phyloP scores from a whole-genome alignment of 2,113 vertebrate genomes.

The Brachyhypopomus occidentalis region DNA sequence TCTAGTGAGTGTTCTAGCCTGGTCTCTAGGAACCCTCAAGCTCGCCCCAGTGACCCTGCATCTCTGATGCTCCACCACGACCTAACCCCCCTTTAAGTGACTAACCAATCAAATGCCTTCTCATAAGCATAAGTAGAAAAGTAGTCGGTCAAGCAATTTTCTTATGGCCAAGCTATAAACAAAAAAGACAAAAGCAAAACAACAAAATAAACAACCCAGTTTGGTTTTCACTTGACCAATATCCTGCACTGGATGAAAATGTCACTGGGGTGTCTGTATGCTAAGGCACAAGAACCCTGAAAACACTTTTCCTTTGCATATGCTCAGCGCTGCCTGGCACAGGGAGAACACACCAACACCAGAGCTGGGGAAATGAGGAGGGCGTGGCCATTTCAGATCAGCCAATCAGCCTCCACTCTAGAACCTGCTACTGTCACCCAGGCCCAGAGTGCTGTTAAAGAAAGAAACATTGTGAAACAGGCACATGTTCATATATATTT shows the following conservation, averaged over 20 bases:
- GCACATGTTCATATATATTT: constrained; percentile 76
- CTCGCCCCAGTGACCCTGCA: not conserved
- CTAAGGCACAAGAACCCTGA: constrained; percentile 35
- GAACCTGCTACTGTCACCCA: constrained; percentile 26
- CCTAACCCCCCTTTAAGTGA: too few relatives aligned
- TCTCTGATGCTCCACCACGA: not conserved
- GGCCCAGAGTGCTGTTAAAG: constrained; percentile 20
- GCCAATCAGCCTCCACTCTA: not conserved
- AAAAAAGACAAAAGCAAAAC: too few relatives aligned
- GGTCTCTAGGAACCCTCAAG: not conserved
- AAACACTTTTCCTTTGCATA: constrained; percentile 6
- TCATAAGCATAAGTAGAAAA: not conserved
- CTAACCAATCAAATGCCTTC: not conserved
- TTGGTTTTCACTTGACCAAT: not conserved
- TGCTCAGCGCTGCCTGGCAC: not conserved
- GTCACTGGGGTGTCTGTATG: constrained; percentile 5
- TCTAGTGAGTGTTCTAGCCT: not conserved
- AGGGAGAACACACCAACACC: not conserved
- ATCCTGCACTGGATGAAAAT: constrained; percentile 15
- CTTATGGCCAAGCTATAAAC: too few relatives aligned
- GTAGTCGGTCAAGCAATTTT: too few relatives aligned
- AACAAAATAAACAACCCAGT: too few relatives aligned
- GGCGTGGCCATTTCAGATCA: not conserved
- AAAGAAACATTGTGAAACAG: constrained; percentile 61
- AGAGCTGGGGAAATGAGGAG: too few relatives aligned